A percentile compares a stretch with the other conserved stretches of the same genome.
These are phyloP conservation scores for Nineta flava DNA, from an alignment of 2,888 invertebrate genomes.

Conservation along the genomic window DNA sequence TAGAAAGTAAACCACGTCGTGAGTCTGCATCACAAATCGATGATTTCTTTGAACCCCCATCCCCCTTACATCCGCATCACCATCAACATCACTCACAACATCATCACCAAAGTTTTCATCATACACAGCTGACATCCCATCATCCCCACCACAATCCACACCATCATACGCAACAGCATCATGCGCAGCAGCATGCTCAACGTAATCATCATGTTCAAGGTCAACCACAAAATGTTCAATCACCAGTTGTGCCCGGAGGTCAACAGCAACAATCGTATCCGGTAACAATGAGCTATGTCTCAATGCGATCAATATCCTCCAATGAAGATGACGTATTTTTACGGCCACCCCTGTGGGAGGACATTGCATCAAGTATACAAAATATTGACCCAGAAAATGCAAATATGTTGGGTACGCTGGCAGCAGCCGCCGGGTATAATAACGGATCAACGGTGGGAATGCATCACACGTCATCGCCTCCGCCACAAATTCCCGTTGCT, in stretches of 20 bases:
- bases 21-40: slow-evolving; percentile 45
- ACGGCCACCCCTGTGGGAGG: slow-evolving; percentile 80
- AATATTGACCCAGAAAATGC: slow-evolving; percentile 84
- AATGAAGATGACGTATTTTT: slow-evolving; percentile 72
- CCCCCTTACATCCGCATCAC: slow-evolving; percentile 26
- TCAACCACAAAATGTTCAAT: slow-evolving; percentile 8
- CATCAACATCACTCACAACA: slow-evolving; percentile 4
- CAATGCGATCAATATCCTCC: slow-evolving; percentile 34
- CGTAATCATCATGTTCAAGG: slow-evolving; percentile 8
- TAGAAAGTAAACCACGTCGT: slow-evolving; percentile 34
- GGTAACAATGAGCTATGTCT: slow-evolving; percentile 33
- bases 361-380: slow-evolving; percentile 78
- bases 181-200: neutral
- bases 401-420: slow-evolving; percentile 59
- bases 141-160: neutral
- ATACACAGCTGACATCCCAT: neutral
- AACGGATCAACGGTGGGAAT: neutral
- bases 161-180: neutral
- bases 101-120: slow-evolving; percentile 9
- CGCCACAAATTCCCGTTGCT: slow-evolving; percentile 4
- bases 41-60: slow-evolving; percentile 47
- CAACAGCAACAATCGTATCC: slow-evolving; percentile 16
- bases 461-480: neutral
- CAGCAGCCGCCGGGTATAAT: slow-evolving; percentile 18
- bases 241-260: slow-evolving; percentile 16